Conservation (phyloP, 2,113 vertebrate genomes). For the Chloroceryle aenea region DNA sequence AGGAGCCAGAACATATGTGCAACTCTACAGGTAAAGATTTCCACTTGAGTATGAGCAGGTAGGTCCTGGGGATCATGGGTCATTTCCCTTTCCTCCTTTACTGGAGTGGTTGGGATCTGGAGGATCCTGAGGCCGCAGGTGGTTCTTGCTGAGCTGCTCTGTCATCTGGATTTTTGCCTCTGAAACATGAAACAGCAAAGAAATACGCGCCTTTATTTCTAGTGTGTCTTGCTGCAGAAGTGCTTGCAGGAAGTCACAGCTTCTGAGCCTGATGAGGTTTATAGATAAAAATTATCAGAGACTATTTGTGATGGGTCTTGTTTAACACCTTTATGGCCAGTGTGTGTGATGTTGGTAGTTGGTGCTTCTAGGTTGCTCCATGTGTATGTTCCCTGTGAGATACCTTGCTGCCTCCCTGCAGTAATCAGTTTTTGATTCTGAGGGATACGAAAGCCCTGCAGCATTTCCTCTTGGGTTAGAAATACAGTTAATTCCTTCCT, state of each 20-base stretch:
- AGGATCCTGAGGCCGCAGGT: neutral
- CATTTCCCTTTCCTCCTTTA: neutral
- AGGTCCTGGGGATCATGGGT: fast-evolving
- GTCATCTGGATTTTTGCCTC: neutral
- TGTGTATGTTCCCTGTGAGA: no score
- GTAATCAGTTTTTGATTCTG: neutral
- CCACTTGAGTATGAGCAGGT: neutral
- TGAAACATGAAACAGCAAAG: neutral
- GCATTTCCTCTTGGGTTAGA: neutral
- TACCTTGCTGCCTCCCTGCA: neutral
- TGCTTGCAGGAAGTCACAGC: neutral
- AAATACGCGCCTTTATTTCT: neutral
- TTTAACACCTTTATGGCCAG: neutral
- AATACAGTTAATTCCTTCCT: neutral
- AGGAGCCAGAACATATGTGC: neutral
- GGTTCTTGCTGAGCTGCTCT: neutral
- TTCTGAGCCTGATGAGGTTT: neutral
- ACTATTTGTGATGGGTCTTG: neutral
- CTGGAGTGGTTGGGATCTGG: neutral
- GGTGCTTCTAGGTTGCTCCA: neutral
- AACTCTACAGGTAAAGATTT: neutral
- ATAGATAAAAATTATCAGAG: neutral
- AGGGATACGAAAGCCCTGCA: neutral
- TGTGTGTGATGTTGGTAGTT: neutral
- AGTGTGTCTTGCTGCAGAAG: neutral